These are phyloP conservation scores for Discoglossus pictus DNA, from an alignment of 2,797 vertebrate species.

Conservation along the genomic window DNA sequence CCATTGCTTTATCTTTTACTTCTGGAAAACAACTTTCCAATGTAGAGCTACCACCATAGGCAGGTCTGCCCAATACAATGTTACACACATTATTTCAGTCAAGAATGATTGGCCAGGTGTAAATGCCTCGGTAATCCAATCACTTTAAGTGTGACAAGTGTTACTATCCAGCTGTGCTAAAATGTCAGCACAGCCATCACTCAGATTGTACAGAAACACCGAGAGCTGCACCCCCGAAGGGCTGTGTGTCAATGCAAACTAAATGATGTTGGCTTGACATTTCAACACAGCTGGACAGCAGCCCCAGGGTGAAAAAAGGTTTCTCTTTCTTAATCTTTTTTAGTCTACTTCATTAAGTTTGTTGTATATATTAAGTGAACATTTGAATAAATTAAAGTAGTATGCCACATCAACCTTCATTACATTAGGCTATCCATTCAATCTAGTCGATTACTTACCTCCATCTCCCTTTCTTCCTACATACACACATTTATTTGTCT, in stretches of 20 bases:
- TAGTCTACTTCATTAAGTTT: slow-evolving; percentile 5
- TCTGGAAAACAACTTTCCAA: too few relatives aligned
- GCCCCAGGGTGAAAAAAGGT: neutral
- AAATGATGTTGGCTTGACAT: slow-evolving; percentile 19
- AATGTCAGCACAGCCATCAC: slow-evolving; percentile 13
- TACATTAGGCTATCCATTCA: too few relatives aligned
- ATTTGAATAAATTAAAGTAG: neutral
- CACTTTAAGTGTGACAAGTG: slow-evolving; percentile 11
- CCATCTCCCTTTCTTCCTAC: too few relatives aligned
- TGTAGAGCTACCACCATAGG: too few relatives aligned
- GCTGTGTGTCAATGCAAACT: slow-evolving; percentile 11
- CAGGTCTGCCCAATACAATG: neutral
- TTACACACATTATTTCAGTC: neutral
- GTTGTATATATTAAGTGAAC: neutral
- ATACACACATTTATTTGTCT: too few relatives aligned
- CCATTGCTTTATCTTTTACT: too few relatives aligned
- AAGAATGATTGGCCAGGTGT: slow-evolving; percentile 11
- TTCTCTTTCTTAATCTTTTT: slow-evolving; percentile 15
- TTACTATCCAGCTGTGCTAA: slow-evolving; percentile 5
- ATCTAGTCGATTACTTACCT: too few relatives aligned
- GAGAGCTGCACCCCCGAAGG: neutral
- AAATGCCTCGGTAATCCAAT: slow-evolving; percentile 33
- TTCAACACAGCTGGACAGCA: slow-evolving; percentile 5
- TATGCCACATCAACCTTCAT: too few relatives aligned
- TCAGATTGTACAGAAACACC: slow-evolving; percentile 1